phyloP scores from a whole-genome alignment of 2,888 invertebrate species.

The Onchidella celtica region DNA sequence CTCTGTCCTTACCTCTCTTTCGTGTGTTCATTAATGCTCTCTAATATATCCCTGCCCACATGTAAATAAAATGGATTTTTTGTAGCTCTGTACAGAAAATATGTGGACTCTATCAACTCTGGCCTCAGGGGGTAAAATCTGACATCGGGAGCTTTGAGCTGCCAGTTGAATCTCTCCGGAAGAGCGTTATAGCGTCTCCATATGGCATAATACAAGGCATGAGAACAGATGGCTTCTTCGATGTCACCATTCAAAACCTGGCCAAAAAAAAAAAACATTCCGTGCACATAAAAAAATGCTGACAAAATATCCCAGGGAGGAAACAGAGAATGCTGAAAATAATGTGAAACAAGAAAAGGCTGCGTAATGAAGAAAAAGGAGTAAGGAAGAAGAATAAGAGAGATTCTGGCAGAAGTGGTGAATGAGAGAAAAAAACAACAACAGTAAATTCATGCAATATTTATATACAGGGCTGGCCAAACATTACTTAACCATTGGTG shows the following conservation, averaged over 20 bases:
- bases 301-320: too few species aligned
- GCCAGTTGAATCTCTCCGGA: constrained; percentile 81
- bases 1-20: constrained; percentile 80
- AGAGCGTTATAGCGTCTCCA: constrained; percentile 84
- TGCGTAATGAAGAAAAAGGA: too few species aligned
- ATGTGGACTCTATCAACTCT: constrained; percentile 85
- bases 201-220: constrained; percentile 84
- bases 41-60: constrained; percentile 84
- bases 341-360: too few species aligned
- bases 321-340: too few species aligned
- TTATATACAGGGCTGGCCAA: too few species aligned
- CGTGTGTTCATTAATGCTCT: constrained; percentile 82
- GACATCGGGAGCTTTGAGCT: constrained; percentile 82
- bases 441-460: too few species aligned
- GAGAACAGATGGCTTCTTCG: constrained; percentile 85
- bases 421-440: too few species aligned
- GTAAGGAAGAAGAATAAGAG: too few species aligned
- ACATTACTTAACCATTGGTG: too few species aligned
- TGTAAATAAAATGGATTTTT: constrained; percentile 85
- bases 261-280: too few species aligned
- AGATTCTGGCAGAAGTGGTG: too few species aligned
- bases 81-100: constrained; percentile 84
- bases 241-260: constrained; percentile 84
- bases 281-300: too few species aligned
- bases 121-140: constrained; percentile 85